Base-by-base conservation (phyloP, 1,140 invertebrate species). In the Chymomyza costata region DNA sequence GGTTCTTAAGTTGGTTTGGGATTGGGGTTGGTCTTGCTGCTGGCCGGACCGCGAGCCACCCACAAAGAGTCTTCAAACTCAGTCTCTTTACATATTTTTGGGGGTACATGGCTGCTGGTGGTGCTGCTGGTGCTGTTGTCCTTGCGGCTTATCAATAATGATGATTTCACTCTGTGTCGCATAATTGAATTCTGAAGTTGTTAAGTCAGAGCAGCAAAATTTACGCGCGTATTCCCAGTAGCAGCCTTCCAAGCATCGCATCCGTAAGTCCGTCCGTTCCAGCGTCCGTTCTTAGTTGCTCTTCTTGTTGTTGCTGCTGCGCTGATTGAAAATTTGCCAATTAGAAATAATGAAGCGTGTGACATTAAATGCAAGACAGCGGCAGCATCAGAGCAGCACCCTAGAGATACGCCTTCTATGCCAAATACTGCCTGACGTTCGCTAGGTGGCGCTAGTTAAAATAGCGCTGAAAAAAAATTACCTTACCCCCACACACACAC, bases 331-430 rank as follows among this genome's bases (percentile, higher is more conserved):
- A 80, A 80, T 80, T 80, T 80, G 73, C 73, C 73, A 80, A 80
- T 80, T 80, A 80, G 73, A 80, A 80, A 80, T 80, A 80, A 80
- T 80, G 73, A 80, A 80, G 73, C 73, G 73, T 80, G 73, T 80
- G 73, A 73, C 73, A 80, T 80, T 80, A 80, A 80, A 80, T 80
- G 73, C 73, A 80, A 80, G 73, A 73, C 73, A 80, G 71, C 71
- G 66, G 62, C 61, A 70, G 78, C 41, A 49, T 53, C 46, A 43
- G 21, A 19, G 32, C 1, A 30, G 44, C 10, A 3, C 17, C 28
- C 37, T 53, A 31, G 43, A 37, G 45, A 38, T n/a, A n/a, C n/a
- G n/a, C n/a, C n/a, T n/a, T n/a, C n/a, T n/a, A n/a, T n/a, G n/a
- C n/a, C n/a, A n/a, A n/a, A n/a, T n/a, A n/a, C 21, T 25, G 21